Conservation (phyloP, 2,797 vertebrate species). For the Sebastes oblongus region DNA sequence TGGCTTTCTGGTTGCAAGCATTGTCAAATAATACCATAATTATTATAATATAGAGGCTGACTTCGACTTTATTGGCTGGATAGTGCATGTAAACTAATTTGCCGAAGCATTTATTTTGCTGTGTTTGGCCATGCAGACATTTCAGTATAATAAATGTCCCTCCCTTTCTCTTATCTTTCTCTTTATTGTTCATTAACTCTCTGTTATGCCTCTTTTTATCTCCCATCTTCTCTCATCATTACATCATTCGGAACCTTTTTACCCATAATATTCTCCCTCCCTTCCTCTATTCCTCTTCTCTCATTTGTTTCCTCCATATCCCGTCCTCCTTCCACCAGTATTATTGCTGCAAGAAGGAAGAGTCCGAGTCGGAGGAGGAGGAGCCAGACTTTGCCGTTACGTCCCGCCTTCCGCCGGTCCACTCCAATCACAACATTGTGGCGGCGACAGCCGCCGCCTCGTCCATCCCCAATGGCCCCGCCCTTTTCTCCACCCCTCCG, state of each 20-base stretch:
- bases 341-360: constrained; percentile 98
- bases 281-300: neutral
- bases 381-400: constrained; percentile 97
- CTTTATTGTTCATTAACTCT: neutral
- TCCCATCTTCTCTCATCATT: neutral
- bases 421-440: constrained; percentile 92
- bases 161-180: neutral
- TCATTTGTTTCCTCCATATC: neutral
- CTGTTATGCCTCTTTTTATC: neutral
- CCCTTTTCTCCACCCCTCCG: constrained; percentile 86
- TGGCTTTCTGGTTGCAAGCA: neutral
- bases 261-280: neutral
- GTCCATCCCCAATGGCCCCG: constrained; percentile 89
- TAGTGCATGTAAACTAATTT: neutral
- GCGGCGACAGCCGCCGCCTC: constrained; percentile 88
- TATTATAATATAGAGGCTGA: neutral
- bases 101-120: neutral
- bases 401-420: constrained; percentile 90
- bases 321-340: constrained; percentile 80
- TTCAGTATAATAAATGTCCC: neutral
- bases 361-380: constrained; percentile 96
- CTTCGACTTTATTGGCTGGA: neutral
- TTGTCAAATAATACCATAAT: neutral
- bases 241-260: neutral
- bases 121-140: neutral